Percentiles rank a stretch among this genome's conserved stretches.
These are phyloP conservation scores for Gonioctena quinquepunctata DNA, from an alignment of 1,140 invertebrate species.

Conservation along the genomic window DNA sequence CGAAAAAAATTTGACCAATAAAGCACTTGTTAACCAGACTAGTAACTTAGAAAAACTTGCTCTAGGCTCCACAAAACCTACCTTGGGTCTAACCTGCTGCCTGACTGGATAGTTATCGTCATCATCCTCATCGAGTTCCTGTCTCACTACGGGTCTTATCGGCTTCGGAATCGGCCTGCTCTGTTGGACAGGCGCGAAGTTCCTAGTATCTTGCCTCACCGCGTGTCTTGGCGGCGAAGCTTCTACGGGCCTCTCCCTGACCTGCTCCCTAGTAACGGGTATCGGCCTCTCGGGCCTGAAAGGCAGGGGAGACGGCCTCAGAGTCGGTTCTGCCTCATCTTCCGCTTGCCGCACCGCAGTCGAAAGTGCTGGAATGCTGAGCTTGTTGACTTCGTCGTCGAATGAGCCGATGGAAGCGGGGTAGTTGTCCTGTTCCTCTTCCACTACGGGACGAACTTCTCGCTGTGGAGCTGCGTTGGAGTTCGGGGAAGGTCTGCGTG, in stretches of 20 bases:
- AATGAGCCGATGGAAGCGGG: slow-evolving; percentile 29
- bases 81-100: background rate
- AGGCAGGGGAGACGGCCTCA: slow-evolving; percentile 6
- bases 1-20: too few relatives aligned
- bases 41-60: too few relatives aligned
- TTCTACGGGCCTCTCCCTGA: slow-evolving; percentile 27
- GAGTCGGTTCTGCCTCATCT: slow-evolving; percentile 29
- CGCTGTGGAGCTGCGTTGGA: slow-evolving; percentile 20
- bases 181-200: slow-evolving; percentile 4
- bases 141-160: slow-evolving; percentile 25
- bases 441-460: slow-evolving; percentile 46
- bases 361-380: slow-evolving; percentile 35
- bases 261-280: slow-evolving; percentile 36
- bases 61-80: too few relatives aligned
- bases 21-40: too few relatives aligned
- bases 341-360: slow-evolving; percentile 38
- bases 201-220: slow-evolving; percentile 16
- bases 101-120: slow-evolving; percentile 10
- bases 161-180: slow-evolving; percentile 19
- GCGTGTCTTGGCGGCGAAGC: slow-evolving; percentile 14
- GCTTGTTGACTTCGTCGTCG: slow-evolving; percentile 46
- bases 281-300: slow-evolving; percentile 60
- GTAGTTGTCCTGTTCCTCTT: slow-evolving; percentile 44
- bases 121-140: slow-evolving; percentile 24
- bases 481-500: slow-evolving; percentile 33